Base-by-base conservation (phyloP, 1,140 invertebrate genomes). In the Propsilocerus akamusi region DNA sequence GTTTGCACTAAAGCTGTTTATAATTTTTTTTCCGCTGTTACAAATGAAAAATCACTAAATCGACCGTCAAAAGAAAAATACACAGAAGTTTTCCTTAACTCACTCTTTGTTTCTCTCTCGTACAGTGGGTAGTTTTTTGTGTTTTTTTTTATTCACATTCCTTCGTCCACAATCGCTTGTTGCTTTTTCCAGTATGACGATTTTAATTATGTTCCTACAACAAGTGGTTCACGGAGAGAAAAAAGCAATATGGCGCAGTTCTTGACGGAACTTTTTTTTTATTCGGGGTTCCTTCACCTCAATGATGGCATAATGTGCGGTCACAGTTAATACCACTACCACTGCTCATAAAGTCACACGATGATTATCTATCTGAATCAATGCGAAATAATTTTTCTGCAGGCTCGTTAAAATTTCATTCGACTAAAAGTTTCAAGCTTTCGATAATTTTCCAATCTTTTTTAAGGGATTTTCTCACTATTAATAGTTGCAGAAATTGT, bases 141-240 rank as follows among this genome's bases (percentile, higher is more conserved):
- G 6, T 17, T 41, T 41, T 41, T 41, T 41, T 17, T 41, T 41
- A 17, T 41, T 41, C 22, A 14, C 28, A 8, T 30, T n/a, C 28
- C n/a, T 30, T n/a, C 34, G 14, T 41, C 22, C 22, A 14, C 34
- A 41, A 41, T 41, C 14, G 34, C 34, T 41, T 41, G 34, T 41
- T 41, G 34, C 34, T 41, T 41, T 30, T 41, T n/a, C n/a, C 34
- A 17, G 22, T 41, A 41, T 41, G 34, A 41, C 34, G 17, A 11
- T 41, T 41, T 41, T 41, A 41, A 41, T 41, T 41, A 41, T 41
- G 34, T 41, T 41, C 34, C 22, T n/a, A n/a, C n/a, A 41, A 41
- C 34, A 41, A 41, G 34, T 41, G 34, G 34, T 41, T 41, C n/a
- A n/a, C n/a, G n/a, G n/a, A n/a, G n/a, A n/a, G n/a, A 41, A 17